phyloP scores from a whole-genome alignment of 2,888 invertebrate genomes.

The Epinotia demarniana region DNA sequence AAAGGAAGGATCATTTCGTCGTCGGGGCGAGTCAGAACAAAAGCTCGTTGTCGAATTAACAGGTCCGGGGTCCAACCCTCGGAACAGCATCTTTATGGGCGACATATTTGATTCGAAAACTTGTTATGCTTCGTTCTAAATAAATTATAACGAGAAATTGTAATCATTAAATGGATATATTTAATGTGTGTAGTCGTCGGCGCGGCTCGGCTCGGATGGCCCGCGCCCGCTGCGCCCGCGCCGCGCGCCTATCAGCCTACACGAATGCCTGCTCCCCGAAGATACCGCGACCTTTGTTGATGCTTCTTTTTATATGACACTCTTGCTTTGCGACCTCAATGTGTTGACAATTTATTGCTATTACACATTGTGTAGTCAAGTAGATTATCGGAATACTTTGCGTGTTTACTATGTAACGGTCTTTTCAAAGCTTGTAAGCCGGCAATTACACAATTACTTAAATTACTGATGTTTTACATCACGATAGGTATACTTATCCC shows the following conservation, averaged over 20 bases:
- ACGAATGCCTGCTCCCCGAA: constrained; percentile 75
- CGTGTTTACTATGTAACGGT: constrained; percentile 15
- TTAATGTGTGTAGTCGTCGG: constrained; percentile 77
- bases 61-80: constrained; percentile 78
- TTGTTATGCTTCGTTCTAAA: constrained; percentile 84
- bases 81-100: constrained; percentile 83
- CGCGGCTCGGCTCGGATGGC: constrained; percentile 52
- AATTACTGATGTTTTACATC: not conserved
- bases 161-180: constrained; percentile 84
- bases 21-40: constrained; percentile 65
- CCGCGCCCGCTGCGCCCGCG: constrained; percentile 47
- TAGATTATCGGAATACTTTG: constrained; percentile 35
- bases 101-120: constrained; percentile 85
- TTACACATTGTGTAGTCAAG: constrained; percentile 30
- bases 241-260: constrained; percentile 73
- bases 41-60: constrained; percentile 79
- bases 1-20: constrained; percentile 77
- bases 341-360: constrained; percentile 54
- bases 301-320: constrained; percentile 67
- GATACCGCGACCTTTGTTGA: constrained; percentile 77
- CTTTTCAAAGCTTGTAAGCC: constrained; percentile 4
- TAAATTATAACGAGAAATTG: constrained; percentile 85
- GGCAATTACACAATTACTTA: not conserved
- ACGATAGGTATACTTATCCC: not conserved
- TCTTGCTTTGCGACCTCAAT: constrained; percentile 58